Evolutionary conservation across 2,888 invertebrate genomes (phyloP), one percentile per base, ranked within the genome.

Genomic region (Petrolisthes manimaculis): DNA sequence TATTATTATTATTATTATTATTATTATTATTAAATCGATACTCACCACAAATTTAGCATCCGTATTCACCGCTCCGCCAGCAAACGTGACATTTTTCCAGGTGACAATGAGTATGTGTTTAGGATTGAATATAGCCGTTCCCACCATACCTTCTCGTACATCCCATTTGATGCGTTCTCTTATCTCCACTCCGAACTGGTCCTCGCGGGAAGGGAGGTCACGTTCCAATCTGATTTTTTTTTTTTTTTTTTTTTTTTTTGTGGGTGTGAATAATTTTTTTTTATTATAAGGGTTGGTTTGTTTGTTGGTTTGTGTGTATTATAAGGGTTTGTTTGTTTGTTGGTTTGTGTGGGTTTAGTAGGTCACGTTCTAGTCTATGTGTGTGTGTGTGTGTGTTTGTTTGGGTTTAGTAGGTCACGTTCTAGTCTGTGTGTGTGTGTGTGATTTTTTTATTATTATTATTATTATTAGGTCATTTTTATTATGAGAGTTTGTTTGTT

Each of bases 11-110:
- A n/a, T n/a, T n/a, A n/a, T n/a, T n/a, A n/a, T n/a, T n/a, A n/a
- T n/a, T n/a, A n/a, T n/a, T n/a, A n/a, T n/a, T n/a, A n/a, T n/a
- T n/a, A n/a, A 56, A 21, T n/a, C 53, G 53, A 24, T 21, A 89
- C 91, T 91, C 89, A 92, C 92, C 88, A 91, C 92, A 91, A 92
- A 91, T 67, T 91, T 91, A 56, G 92, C 92, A 67, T 92, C 91
- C 83, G 92, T 92, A 82, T 92, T 92, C 87, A 92, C 91, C 61
- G 91, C 92, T 91, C 97, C 97, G 84, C 97, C 97, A 92, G 96
- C 95, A 93, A 98, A 98, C 0, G 97, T 97, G 93, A 98, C 96
- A 93, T 99, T 98, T 93, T 97, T 97, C 99, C 99, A 99, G 0
- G 99, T 99, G 86, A 97, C 95, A 90, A 98, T 96, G 89, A 97